Evolutionary conservation across 2,797 vertebrate genomes (phyloP).

Genomic region (Falco naumanni): DNA sequence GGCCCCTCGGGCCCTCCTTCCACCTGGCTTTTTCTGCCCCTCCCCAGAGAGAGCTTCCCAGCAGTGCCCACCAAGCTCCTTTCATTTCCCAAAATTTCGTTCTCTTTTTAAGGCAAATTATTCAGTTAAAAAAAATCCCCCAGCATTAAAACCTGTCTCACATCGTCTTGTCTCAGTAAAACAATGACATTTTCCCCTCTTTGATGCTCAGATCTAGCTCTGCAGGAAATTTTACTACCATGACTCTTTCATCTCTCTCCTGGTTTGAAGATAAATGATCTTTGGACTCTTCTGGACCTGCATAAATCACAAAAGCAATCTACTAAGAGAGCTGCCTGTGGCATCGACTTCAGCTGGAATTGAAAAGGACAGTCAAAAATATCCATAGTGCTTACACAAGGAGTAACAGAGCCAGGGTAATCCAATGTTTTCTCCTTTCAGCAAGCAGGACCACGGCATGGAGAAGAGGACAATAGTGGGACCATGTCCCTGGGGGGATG

Average conservation of each 20-base stretch:
- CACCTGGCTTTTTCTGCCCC: not conserved
- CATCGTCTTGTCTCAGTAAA: constrained; percentile 70
- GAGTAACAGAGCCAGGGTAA: constrained; percentile 31
- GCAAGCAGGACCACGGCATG: not conserved
- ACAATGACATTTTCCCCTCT: constrained; percentile 76
- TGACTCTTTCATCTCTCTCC: constrained; percentile 78
- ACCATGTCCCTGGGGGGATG: not conserved
- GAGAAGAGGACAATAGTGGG: not conserved
- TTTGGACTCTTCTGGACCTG: constrained; percentile 76
- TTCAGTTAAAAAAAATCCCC: constrained; percentile 60
- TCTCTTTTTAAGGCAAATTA: constrained; percentile 24
- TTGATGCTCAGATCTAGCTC: constrained; percentile 77
- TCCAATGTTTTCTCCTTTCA: not conserved
- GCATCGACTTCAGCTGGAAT: constrained; percentile 70
- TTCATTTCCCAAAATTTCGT: constrained; percentile 30
- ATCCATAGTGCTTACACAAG: constrained; percentile 62
- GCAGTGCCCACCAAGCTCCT: not conserved
- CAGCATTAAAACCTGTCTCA: constrained; percentile 73
- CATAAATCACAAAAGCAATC: constrained; percentile 84
- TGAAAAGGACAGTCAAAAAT: constrained; percentile 75
- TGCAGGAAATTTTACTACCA: constrained; percentile 76
- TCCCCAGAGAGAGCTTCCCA: not conserved
- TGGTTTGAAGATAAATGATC: constrained; percentile 82
- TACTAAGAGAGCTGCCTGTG: constrained; percentile 77
- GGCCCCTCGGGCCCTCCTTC: not conserved